Conservation (phyloP, 2,797 vertebrate genomes). For the Melanotaenia parkinsoni region DNA sequence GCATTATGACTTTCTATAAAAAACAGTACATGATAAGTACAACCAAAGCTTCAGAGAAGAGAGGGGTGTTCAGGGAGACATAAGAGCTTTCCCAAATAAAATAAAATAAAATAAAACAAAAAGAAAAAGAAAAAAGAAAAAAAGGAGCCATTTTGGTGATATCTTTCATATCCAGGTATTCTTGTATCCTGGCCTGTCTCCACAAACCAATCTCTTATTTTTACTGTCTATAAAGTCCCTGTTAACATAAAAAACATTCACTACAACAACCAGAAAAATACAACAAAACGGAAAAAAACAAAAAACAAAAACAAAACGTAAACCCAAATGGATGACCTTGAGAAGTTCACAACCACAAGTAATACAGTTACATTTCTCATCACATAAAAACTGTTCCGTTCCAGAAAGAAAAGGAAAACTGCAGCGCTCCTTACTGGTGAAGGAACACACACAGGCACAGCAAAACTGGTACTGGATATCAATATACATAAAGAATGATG, state of each 20-base stretch:
- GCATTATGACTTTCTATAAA: slow-evolving; percentile 78
- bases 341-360: slow-evolving; percentile 86
- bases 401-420: slow-evolving; percentile 70
- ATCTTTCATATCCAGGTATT: slow-evolving; percentile 48
- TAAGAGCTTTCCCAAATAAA: slow-evolving; percentile 52
- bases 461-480: slow-evolving; percentile 85
- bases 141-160: slow-evolving; percentile 58
- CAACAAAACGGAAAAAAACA: neutral
- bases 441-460: slow-evolving; percentile 81
- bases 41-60: slow-evolving; percentile 78
- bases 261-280: slow-evolving; percentile 74
- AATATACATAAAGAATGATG: slow-evolving; percentile 85
- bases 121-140: neutral
- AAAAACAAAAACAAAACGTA: slow-evolving; percentile 27
- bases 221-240: slow-evolving; percentile 79
- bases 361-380: slow-evolving; percentile 84
- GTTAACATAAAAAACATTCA: slow-evolving; percentile 78
- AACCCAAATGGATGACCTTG: slow-evolving; percentile 79
- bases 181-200: slow-evolving; percentile 68
- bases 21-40: slow-evolving; percentile 80
- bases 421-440: slow-evolving; percentile 66
- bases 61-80: slow-evolving; percentile 60
- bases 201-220: slow-evolving; percentile 75
- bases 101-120: neutral
- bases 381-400: slow-evolving; percentile 77